phyloP scores from a whole-genome alignment of 2,888 invertebrate species.

The Apotomis turbidana region DNA sequence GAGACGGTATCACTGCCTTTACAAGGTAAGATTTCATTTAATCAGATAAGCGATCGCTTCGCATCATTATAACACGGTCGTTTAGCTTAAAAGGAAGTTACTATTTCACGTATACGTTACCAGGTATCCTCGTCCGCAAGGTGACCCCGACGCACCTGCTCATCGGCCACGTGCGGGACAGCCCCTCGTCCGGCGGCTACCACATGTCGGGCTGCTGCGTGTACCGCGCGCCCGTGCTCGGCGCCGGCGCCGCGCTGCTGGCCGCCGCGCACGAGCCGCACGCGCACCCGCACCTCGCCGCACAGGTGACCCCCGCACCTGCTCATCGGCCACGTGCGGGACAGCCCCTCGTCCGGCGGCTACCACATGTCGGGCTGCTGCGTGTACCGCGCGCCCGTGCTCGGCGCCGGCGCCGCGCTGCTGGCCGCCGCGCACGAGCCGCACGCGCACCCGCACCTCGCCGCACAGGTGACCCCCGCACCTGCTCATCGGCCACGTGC shows the following conservation, averaged over 20 bases:
- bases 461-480: too few relatives aligned
- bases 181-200: constrained; percentile 69
- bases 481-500: too few relatives aligned
- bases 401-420: neutral
- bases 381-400: constrained; percentile 2
- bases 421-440: too few relatives aligned
- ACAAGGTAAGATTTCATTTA: constrained; percentile 66
- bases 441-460: too few relatives aligned
- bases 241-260: constrained; percentile 71
- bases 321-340: too few relatives aligned
- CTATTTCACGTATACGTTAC: too few relatives aligned
- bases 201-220: constrained; percentile 81
- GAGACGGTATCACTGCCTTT: constrained; percentile 83
- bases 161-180: constrained; percentile 72
- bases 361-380: constrained; percentile 77
- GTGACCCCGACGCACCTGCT: constrained; percentile 81
- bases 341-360: neutral
- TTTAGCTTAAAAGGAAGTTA: too few relatives aligned
- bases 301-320: constrained; percentile 11
- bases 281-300: constrained; percentile 35
- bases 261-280: constrained; percentile 71
- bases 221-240: constrained; percentile 65
- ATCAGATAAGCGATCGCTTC: too few relatives aligned
- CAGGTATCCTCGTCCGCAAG: constrained; percentile 83
- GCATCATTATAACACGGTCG: too few relatives aligned